phyloP scores from a whole-genome alignment of 2,797 vertebrate genomes.

The Melopsittacus undulatus region DNA sequence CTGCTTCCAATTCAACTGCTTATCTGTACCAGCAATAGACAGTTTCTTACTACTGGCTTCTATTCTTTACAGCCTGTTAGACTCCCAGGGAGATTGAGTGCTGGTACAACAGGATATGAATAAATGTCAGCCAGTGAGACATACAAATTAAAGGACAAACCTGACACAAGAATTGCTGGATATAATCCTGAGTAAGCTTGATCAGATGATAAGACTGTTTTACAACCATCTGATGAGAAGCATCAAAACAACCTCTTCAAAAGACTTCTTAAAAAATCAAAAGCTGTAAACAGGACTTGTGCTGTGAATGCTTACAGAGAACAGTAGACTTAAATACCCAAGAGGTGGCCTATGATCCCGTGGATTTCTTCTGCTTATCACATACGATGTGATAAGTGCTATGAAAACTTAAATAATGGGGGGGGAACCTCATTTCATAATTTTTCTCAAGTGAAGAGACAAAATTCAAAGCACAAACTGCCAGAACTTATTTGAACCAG shows the following conservation, averaged over 20 bases:
- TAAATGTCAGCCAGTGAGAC: not conserved
- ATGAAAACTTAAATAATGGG: not conserved
- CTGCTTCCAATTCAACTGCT: not conserved
- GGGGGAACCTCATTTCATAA: fast-evolving
- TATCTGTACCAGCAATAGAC: not conserved
- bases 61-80: not conserved
- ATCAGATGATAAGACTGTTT: not conserved
- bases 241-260: not conserved
- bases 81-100: not conserved
- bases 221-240: not conserved
- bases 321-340: not conserved
- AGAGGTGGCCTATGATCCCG: not conserved
- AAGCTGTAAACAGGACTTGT: not conserved
- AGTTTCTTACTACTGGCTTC: not conserved
- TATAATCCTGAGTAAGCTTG: not conserved
- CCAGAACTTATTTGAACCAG: not conserved
- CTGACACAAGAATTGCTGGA: not conserved
- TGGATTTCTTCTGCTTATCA: not conserved
- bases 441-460: not conserved
- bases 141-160: not conserved
- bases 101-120: not conserved
- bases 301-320: not conserved
- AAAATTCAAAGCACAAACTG: not conserved
- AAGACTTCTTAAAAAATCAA: not conserved
- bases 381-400: not conserved